Evolutionary conservation across 1,140 invertebrate genomes (phyloP).

Genomic region (Bursaphelenchus mucronatus): DNA sequence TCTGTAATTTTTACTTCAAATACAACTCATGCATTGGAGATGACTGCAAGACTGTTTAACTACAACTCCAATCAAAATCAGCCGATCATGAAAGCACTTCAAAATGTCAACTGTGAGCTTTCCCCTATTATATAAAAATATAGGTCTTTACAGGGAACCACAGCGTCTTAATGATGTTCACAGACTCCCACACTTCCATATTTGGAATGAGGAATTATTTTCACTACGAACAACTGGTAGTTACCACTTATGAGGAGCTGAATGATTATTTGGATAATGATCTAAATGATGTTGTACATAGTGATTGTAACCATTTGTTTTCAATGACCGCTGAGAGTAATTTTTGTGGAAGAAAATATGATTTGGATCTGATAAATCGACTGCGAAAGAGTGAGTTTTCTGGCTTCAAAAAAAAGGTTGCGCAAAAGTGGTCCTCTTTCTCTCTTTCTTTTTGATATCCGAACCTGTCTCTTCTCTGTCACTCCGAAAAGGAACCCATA

Average conservation of each 20-base stretch:
- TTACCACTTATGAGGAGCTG: conserved; percentile 37
- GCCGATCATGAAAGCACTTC: conserved; percentile 14
- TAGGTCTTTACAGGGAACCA: conserved; percentile 20
- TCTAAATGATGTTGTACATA: background rate
- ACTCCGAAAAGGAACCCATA: background rate
- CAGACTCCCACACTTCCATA: conserved; percentile 89
- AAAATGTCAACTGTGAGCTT: conserved; percentile 52
- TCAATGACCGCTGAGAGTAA: conserved; percentile 87
- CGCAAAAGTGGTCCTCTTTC: conserved; percentile 21
- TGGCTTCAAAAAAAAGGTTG: conserved; percentile 52
- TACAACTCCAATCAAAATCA: conserved; percentile 59
- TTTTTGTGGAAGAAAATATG: conserved; percentile 85
- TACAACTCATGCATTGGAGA: conserved; percentile 76
- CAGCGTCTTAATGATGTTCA: conserved; percentile 73
- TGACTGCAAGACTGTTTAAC: conserved; percentile 76
- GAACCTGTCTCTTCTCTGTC: background rate
- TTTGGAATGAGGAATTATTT: conserved; percentile 76
- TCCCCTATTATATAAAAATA: background rate
- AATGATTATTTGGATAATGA: conserved; percentile 40
- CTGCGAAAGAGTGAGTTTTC: conserved; percentile 67
- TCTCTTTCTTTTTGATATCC: conserved; percentile 23
- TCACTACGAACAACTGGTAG: conserved; percentile 28
- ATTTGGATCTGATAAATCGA: conserved; percentile 70
- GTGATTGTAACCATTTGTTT: conserved; percentile 65
- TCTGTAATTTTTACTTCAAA: conserved; percentile 83